Conservation (phyloP, 2,888 invertebrate genomes). For the Chloroclysta siterata region DNA sequence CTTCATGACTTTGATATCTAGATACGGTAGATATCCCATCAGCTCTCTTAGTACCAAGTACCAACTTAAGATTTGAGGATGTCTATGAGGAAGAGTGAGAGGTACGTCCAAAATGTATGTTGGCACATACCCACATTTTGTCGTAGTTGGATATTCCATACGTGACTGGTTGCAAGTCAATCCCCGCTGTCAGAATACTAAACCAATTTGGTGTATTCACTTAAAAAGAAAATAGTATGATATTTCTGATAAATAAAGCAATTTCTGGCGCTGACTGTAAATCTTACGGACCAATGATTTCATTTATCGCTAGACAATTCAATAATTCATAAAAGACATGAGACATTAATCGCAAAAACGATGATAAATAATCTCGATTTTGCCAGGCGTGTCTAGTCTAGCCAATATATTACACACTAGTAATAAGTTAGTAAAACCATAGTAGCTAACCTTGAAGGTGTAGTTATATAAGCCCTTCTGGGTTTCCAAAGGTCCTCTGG, state of each 20-base stretch:
- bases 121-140: too few species aligned
- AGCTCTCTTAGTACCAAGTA: too few species aligned
- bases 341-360: not conserved
- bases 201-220: too few species aligned
- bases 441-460: not conserved
- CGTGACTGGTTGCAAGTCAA: too few species aligned
- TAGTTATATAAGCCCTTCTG: not conserved
- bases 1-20: too few species aligned
- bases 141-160: too few species aligned
- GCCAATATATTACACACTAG: not conserved
- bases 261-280: not conserved
- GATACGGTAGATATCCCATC: too few species aligned
- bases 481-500: not conserved
- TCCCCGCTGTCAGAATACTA: too few species aligned
- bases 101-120: too few species aligned
- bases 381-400: slow-evolving; percentile 1
- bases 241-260: not conserved
- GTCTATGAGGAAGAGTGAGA: too few species aligned
- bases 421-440: not conserved
- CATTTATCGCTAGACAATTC: slow-evolving; percentile 3
- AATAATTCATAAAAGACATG: slow-evolving; percentile 3
- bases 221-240: too few species aligned
- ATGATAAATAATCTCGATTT: not conserved
- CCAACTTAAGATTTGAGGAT: too few species aligned
- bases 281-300: slow-evolving; percentile 2